phyloP scores from a whole-genome alignment of 1,140 invertebrate species.

The Drosophila paulistorum region DNA sequence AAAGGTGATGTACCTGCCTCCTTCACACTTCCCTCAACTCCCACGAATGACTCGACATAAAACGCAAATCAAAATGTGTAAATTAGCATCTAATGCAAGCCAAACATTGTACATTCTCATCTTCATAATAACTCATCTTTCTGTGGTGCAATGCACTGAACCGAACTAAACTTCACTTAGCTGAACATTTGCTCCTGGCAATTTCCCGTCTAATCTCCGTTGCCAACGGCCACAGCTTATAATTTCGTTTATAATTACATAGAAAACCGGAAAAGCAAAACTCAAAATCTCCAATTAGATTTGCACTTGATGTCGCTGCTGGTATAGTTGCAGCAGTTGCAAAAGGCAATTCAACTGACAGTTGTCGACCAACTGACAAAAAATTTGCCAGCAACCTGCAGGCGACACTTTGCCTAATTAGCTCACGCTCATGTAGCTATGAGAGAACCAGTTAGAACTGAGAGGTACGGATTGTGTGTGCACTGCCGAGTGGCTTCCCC shows the following conservation, averaged over 20 bases:
- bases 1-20: slow-evolving; percentile 38
- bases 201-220: slow-evolving; percentile 78
- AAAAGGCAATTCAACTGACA: slow-evolving; percentile 30
- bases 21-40: background rate
- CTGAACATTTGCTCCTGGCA: slow-evolving; percentile 32
- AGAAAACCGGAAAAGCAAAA: slow-evolving; percentile 44
- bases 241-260: slow-evolving; percentile 81
- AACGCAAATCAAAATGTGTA: slow-evolving; percentile 77
- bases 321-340: slow-evolving; percentile 9
- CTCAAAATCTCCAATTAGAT: slow-evolving; percentile 36
- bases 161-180: background rate
- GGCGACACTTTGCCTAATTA: slow-evolving; percentile 75
- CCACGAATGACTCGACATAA: slow-evolving; percentile 37
- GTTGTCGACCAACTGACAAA: slow-evolving; percentile 45
- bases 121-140: background rate
- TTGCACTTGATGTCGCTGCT: slow-evolving; percentile 16
- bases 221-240: slow-evolving; percentile 66
- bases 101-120: slow-evolving; percentile 33
- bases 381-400: slow-evolving; percentile 54
- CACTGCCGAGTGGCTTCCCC: background rate
- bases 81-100: slow-evolving; percentile 76
- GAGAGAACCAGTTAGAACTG: background rate
- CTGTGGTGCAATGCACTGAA: background rate
- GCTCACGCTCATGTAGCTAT: slow-evolving; percentile 39
- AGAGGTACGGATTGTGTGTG: slow-evolving; percentile 34